Evolutionary conservation across 2,797 vertebrate species (phyloP), one percentile per base, ranked within the genome.

Genomic region (Cossypha dichroa): DNA sequence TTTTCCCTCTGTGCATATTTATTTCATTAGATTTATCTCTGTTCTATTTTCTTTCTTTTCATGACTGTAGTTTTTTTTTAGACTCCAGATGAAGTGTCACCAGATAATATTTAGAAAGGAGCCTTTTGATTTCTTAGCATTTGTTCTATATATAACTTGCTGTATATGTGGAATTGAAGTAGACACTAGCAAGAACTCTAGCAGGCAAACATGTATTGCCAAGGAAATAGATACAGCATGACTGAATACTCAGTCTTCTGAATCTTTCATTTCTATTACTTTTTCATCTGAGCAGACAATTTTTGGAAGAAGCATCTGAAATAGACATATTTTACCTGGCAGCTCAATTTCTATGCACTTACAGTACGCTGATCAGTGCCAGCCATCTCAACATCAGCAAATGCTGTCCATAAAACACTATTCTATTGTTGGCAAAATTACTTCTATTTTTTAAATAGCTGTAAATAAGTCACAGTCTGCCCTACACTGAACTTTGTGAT

Each of bases 1-100:
- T 90, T 90, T 69, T 72, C 66, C 45, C 52, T 70, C 55, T 84
- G 85, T 48, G 75, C 49, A 74, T 96, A 87, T 91, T 85, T 87
- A 83, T 95, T 95, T 76, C 3, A 0, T 59, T 83, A 92, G 73
- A 92, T 79, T 92, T 91, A 91, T 90, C 74, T 84, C 36, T 83
- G 31, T 72, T 95, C 85, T 68, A 62, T 93, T 97, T 94, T 88
- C 20, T 84, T 90, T 75, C 73, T 81, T 33, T 73, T 89, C 59
- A 38, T 60, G 54, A 59, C 55, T 49, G 31, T 7, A 85, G 21
- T 3, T 13, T 49, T 72, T 92, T 85, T 59, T 66, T 45, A 77
- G 88, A 21, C 62, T 92, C 88, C 85, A 96, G 70, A 93, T 82
- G 76, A 94, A 90, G 23, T 52, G 68, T 83, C 63, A 81, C 64